These are phyloP conservation scores for Eupithecia inturbata DNA, from an alignment of 2,888 invertebrate species.

Conservation along the genomic window DNA sequence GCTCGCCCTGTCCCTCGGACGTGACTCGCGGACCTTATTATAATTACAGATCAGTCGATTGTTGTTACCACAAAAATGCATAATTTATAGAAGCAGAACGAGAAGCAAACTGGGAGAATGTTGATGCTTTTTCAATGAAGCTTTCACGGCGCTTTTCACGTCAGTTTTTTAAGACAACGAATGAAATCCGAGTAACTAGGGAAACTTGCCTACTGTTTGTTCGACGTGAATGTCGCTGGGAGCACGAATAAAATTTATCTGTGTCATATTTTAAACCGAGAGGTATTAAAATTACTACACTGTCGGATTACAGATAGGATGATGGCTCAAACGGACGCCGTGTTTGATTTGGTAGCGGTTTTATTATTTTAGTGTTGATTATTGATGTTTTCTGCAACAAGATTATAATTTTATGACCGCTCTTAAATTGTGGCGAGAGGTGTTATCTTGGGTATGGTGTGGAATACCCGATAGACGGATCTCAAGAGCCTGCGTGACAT, in stretches of 20 bases:
- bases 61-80: conserved; percentile 78
- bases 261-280: conserved; percentile 43
- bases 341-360: conserved; percentile 41
- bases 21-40: conserved; percentile 77
- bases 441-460: conserved; percentile 49
- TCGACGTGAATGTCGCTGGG: conserved; percentile 52
- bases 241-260: conserved; percentile 39
- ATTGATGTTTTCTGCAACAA: conserved; percentile 48
- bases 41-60: conserved; percentile 82
- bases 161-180: conserved; percentile 65
- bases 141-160: conserved; percentile 63
- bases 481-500: conserved; percentile 63
- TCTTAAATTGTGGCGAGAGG: conserved; percentile 50
- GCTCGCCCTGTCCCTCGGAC: conserved; percentile 62
- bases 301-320: conserved; percentile 39
- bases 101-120: conserved; percentile 61
- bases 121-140: conserved; percentile 61
- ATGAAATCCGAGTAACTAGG: conserved; percentile 55
- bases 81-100: conserved; percentile 78
- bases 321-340: conserved; percentile 39
- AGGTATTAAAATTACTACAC: conserved; percentile 40
- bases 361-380: conserved; percentile 37
- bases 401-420: conserved; percentile 50
- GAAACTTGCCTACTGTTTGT: conserved; percentile 54
- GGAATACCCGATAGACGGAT: conserved; percentile 51